Base-by-base conservation (phyloP, 2,113 vertebrate genomes). In the Oxyura jamaicensis region DNA sequence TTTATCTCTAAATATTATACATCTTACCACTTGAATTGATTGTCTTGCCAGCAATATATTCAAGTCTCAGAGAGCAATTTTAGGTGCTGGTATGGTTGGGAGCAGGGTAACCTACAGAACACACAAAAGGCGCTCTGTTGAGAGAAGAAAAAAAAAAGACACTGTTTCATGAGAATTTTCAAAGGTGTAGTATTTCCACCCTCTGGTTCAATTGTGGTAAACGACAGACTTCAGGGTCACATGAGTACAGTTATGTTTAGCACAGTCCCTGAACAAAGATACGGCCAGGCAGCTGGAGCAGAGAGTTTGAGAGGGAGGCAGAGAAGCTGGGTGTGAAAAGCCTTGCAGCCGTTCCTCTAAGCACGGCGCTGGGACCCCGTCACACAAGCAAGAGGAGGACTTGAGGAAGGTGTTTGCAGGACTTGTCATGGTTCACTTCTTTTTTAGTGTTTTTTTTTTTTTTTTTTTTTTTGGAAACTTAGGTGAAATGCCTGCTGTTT, bases 11-110 rank as follows among this genome's bases (percentile, higher is more conserved):
- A 96, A 91, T 94, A 88, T 96, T 96, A 94, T 95, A 97, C 88
- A 97, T 91, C 94, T 96, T 95, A 95, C 96, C 97, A 97, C 96
- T 97, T 98, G 98, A 97, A 97, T 97, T 69, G 90, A 96, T 97
- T 97, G 97, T 97, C 97, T 98, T 96, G 94, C 97, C 98, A 98
- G 98, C 98, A 98, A 97, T 97, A 98, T 93, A 95, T 97, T 98
- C 94, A 18, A 94, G 95, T 97, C 95, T 97, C 95, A 97, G 85
- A 97, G 96, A 97, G 96, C 95, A 96, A 97, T 96, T 96, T 94
- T 96, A 80, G 97, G 98, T 98, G 98, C 98, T 98, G 97, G 94
- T 95, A 50, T 94, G 94, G 88, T 92, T 98, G 98, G 97, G 97
- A 97, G 97, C 97, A 96, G 94, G 92, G 93, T 98, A 97, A 96